phyloP scores from a whole-genome alignment of 2,113 vertebrate species.

The Scomber japonicus region DNA sequence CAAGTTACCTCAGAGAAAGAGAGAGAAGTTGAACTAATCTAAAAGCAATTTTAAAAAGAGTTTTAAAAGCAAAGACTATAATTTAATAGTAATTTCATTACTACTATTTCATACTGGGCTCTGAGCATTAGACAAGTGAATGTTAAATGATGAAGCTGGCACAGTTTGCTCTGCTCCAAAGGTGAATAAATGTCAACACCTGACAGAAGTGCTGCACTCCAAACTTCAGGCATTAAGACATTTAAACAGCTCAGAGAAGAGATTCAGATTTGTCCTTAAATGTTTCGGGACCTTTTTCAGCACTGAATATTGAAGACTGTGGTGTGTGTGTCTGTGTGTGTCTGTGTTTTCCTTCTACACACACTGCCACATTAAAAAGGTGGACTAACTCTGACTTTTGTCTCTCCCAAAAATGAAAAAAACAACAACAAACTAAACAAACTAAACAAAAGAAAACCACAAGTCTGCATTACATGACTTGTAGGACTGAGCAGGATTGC shows the following conservation, averaged over 20 bases:
- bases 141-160: not conserved
- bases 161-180: not conserved
- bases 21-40: not conserved
- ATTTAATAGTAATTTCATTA: no score
- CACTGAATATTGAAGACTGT: not conserved
- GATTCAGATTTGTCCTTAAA: not conserved
- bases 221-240: constrained; percentile 5
- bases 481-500: constrained; percentile 8
- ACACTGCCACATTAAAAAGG: not conserved
- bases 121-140: not conserved
- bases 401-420: no score
- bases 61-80: constrained; percentile 18
- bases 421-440: no score
- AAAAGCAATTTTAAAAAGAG: not conserved
- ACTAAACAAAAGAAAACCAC: no score
- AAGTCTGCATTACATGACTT: constrained; percentile 6
- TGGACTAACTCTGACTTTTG: not conserved
- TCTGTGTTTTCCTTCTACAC: not conserved
- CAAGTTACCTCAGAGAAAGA: constrained; percentile 4
- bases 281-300: not conserved
- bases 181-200: constrained; percentile 1
- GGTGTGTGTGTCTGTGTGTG: no score
- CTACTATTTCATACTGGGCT: not conserved
- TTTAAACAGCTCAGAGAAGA: not conserved
- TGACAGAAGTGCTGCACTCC: not conserved